Conservation (phyloP, 2,888 invertebrate species). For the Chirona hameri region DNA sequence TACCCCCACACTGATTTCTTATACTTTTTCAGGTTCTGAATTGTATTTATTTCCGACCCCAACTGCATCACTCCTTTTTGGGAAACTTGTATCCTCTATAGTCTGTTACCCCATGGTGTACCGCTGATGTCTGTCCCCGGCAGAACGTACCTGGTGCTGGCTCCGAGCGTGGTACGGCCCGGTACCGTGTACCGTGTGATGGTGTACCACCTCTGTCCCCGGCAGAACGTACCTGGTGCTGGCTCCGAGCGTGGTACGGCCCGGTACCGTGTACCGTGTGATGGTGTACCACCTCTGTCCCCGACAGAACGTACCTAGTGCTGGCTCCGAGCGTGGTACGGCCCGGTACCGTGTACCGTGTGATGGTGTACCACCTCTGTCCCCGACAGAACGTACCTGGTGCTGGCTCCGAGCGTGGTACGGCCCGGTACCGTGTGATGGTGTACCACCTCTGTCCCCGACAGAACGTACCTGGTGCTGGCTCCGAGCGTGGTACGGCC, state of each 20-base stretch:
- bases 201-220: constrained; percentile 65
- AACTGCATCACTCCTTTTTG: background rate
- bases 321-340: constrained; percentile 86
- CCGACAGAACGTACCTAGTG: constrained; percentile 82
- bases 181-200: constrained; percentile 85
- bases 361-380: constrained; percentile 79
- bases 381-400: constrained; percentile 79
- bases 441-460: no score
- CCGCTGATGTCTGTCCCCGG: background rate
- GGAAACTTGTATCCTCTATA: background rate
- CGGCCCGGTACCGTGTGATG: constrained; percentile 82
- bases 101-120: no score
- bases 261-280: constrained; percentile 84
- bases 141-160: constrained; percentile 88
- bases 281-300: constrained; percentile 75
- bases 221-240: constrained; percentile 90
- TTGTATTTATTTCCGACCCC: background rate
- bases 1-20: background rate
- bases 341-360: constrained; percentile 84
- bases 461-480: constrained; percentile 88
- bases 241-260: constrained; percentile 84
- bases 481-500: constrained; percentile 88
- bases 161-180: constrained; percentile 84
- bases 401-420: constrained; percentile 85
- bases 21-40: no score